A percentile compares a stretch with the other conserved stretches of the same genome.
Evolutionary conservation across 2,113 vertebrate genomes (phyloP).

Genomic region (Mesoclemmys tuberculata): DNA sequence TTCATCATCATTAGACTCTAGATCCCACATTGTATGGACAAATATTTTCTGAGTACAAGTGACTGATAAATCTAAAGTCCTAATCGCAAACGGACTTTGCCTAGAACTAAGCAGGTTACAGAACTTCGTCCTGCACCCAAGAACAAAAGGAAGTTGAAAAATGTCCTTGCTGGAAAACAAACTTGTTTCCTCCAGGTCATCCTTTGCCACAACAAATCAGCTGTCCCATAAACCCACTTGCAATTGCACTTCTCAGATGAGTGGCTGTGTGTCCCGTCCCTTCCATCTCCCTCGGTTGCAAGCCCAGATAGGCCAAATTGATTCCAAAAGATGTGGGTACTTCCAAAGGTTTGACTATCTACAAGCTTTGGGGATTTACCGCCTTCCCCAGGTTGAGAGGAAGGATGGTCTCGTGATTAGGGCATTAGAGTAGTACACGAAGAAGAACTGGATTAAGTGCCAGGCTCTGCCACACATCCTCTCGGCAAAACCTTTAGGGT

Average conservation of each 20-base stretch:
- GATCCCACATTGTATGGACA: conserved; percentile 36
- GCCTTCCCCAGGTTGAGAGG: neutral
- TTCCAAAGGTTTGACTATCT: neutral
- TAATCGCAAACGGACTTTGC: conserved; percentile 49
- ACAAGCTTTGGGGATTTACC: neutral
- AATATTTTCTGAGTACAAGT: conserved; percentile 25
- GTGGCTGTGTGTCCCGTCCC: neutral
- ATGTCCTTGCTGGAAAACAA: neutral
- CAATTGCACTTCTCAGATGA: neutral
- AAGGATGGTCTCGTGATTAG: neutral
- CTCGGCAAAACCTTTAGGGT: neutral
- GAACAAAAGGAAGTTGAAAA: conserved; percentile 37
- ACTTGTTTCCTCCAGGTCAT: neutral
- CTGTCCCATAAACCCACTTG: neutral
- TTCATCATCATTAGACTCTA: neutral
- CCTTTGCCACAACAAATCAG: neutral
- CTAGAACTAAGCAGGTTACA: conserved; percentile 50
- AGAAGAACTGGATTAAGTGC: neutral
- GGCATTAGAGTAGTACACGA: accelerated
- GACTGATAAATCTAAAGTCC: conserved; percentile 42
- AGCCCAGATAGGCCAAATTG: neutral
- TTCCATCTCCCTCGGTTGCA: neutral
- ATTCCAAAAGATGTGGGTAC: neutral
- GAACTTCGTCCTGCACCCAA: conserved; percentile 4
- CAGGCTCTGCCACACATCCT: neutral